A percentile compares a stretch with the other conserved stretches of the same genome.
These are phyloP conservation scores for Melanotaenia maccullochi DNA, from an alignment of 2,797 vertebrate genomes.

Conservation along the genomic window DNA sequence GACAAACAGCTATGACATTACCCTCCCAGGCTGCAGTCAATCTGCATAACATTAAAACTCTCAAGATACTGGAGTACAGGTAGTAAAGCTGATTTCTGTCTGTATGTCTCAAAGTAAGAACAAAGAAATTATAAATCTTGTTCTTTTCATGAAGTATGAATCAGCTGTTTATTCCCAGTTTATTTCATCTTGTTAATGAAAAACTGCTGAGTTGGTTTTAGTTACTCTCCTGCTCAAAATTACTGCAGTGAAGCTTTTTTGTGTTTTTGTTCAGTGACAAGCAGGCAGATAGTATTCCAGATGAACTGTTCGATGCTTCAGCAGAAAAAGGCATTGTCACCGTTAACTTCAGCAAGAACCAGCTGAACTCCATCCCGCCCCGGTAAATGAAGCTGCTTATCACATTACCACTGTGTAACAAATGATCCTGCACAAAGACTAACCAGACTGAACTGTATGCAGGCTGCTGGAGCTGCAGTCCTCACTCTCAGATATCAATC, in stretches of 20 bases:
- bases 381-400: slow-evolving; percentile 80
- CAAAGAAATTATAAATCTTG: not conserved
- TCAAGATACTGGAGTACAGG: slow-evolving; percentile 91
- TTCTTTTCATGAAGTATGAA: not conserved
- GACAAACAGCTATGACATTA: slow-evolving; percentile 90
- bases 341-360: slow-evolving; percentile 94
- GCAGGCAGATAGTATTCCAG: slow-evolving; percentile 85
- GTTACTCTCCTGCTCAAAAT: not conserved
- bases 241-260: not conserved
- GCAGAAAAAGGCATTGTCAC: slow-evolving; percentile 74
- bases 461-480: slow-evolving; percentile 89
- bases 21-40: slow-evolving; percentile 90
- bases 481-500: slow-evolving; percentile 86
- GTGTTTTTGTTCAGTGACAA: slow-evolving; percentile 83
- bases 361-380: slow-evolving; percentile 85
- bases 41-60: slow-evolving; percentile 84
- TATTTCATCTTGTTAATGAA: too few relatives aligned
- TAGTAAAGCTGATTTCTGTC: slow-evolving; percentile 48
- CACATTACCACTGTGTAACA: not conserved
- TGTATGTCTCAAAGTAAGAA: not conserved
- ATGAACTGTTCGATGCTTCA: slow-evolving; percentile 87
- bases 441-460: slow-evolving; percentile 14
- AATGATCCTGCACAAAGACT: not conserved
- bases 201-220: not conserved
- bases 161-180: not conserved